Evolutionary conservation across 2,888 invertebrate species (phyloP), one percentile per base, ranked within the genome.

Genomic region (Polydesmus complanatus): DNA sequence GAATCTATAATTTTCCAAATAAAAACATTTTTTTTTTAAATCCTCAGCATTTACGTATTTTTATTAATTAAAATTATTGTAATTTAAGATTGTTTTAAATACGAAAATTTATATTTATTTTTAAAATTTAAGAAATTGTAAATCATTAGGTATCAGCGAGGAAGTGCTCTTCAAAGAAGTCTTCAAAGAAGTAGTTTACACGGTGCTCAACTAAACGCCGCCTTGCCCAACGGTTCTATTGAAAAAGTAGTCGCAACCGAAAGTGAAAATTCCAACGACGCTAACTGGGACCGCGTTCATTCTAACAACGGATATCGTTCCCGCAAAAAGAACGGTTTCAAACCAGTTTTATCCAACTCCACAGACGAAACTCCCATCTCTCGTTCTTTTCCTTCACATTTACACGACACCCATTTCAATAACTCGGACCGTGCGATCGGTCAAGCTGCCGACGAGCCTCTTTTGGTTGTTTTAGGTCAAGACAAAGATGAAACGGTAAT

Each of bases 401-500:
- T 37, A 5, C 37, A 37, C 37, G 37, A 37, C 14, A 37, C 37
- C 37, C 37, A 37, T 37, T n/a, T n/a, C n/a, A 37, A 37, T 8
- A 37, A 5, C 37, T 37, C 14, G 5, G 14, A 37, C 37, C 37
- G 14, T 21, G 1, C 19, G 14, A 21, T 14, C 49, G 26, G 19
- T 27, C 1, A 21, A 21, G 3, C 54, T 8, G n/a, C 11, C 5
- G 54, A 21, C 23, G 59, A 59, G 21, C 54, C 59, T 19, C 3
- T 54, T 19, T 51, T 59, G 27, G 53, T 59, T 1, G 59, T 59
- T 25, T 37, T 59, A 25, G 59, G 59, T 2, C 59, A 59, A 27
- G 59, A 59, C 37, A 59, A 59, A 27, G 53, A 59, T 8, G 59
- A 59, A 25, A 23, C n/a, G n/a, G 59, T 59, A 1, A 37, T 59